Evolutionary conservation across 1,140 invertebrate species (phyloP).

Genomic region (Coelopa frigida): DNA sequence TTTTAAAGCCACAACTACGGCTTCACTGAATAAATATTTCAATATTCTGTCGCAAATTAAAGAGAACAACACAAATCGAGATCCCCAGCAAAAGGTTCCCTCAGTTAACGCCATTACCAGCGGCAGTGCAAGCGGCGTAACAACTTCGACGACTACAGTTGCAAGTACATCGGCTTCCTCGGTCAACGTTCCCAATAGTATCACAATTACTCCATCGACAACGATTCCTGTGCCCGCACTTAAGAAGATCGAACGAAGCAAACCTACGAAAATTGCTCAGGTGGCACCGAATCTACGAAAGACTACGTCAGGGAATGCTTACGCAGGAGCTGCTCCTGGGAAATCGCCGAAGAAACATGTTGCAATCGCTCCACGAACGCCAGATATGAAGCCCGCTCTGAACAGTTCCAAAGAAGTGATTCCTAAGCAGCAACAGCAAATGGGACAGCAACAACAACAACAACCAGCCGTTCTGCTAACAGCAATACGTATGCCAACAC

Average conservation of each 20-base stretch:
- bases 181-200: conserved; percentile 1
- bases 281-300: conserved; percentile 42
- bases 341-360: conserved; percentile 45
- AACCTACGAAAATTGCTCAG: conserved; percentile 42
- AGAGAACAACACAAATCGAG: conserved; percentile 28
- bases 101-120: background rate
- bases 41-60: conserved; percentile 35
- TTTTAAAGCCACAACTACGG: too few species aligned
- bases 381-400: conserved; percentile 43
- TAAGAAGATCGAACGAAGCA: conserved; percentile 41
- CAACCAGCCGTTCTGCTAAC: conserved; percentile 48
- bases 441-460: conserved; percentile 10
- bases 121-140: background rate
- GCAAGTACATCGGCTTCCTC: conserved; percentile 15
- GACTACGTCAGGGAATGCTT: conserved; percentile 18
- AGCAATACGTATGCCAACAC: conserved; percentile 48
- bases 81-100: background rate
- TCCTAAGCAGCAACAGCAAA: conserved; percentile 35
- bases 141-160: conserved; percentile 10
- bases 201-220: conserved; percentile 5
- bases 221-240: conserved; percentile 21
- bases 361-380: conserved; percentile 40
- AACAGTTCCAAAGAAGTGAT: too few species aligned
- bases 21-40: conserved; percentile 35
- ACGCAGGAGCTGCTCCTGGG: conserved; percentile 16